A percentile compares a stretch with the other conserved stretches of the same genome.
Evolutionary conservation across 2,888 invertebrate genomes (phyloP).

Genomic region (Bembecia ichneumoniformis): DNA sequence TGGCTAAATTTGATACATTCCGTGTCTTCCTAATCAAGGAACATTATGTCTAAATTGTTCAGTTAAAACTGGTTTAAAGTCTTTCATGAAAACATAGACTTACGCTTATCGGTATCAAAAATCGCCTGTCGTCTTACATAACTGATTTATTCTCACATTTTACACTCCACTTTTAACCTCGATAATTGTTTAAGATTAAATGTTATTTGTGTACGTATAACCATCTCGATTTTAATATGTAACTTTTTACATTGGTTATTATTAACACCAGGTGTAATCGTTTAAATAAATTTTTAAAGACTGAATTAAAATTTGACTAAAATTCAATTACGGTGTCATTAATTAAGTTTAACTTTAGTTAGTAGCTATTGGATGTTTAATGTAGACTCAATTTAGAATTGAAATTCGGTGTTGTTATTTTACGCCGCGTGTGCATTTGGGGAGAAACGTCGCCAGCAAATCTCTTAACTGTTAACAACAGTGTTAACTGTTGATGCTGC

Average conservation of each 20-base stretch:
- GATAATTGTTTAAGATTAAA: background rate
- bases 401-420: background rate
- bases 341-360: constrained; percentile 25
- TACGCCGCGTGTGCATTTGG: no score
- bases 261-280: constrained; percentile 29
- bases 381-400: background rate
- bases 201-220: background rate
- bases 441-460: no score
- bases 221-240: constrained; percentile 9
- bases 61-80: no score
- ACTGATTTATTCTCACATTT: background rate
- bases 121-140: no score
- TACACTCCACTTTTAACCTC: background rate
- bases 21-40: no score
- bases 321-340: constrained; percentile 64
- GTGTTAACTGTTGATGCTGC: no score
- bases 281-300: constrained; percentile 60
- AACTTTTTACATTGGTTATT: constrained; percentile 34
- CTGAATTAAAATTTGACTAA: constrained; percentile 61
- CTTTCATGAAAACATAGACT: background rate
- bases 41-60: no score
- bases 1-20: no score
- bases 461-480: no score
- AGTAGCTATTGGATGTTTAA: constrained; percentile 1
- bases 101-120: background rate